Conservation (phyloP, 2,113 vertebrate species). For the Ptyas mucosa region DNA sequence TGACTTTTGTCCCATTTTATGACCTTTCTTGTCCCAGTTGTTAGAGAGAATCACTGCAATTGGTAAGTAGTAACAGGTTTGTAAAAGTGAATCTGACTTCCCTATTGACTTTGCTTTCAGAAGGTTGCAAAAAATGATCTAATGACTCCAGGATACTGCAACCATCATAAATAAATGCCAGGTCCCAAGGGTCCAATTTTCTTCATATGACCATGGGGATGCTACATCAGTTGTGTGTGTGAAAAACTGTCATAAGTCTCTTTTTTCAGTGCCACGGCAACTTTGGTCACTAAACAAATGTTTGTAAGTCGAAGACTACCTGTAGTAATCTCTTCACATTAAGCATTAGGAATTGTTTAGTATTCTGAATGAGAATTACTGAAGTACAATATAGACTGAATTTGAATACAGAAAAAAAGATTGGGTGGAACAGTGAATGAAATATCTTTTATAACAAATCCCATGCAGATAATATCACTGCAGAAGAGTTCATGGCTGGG, state of each 20-base stretch:
- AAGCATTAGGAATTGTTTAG: background rate
- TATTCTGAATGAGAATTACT: background rate
- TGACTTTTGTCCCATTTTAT: background rate
- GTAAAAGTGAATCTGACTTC: background rate
- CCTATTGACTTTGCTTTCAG: background rate
- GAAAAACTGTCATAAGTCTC: background rate
- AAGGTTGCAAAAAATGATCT: background rate
- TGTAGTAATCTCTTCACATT: background rate
- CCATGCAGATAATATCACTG: background rate
- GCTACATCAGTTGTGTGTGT: background rate
- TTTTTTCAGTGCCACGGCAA: background rate
- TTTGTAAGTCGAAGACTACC: background rate
- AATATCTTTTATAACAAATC: background rate
- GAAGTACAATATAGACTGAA: background rate
- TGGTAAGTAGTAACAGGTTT: background rate
- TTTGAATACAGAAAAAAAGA: background rate
- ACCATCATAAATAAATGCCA: background rate
- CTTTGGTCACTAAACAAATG: background rate
- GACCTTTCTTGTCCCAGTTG: background rate
- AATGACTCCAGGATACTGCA: background rate
- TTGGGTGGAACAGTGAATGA: background rate
- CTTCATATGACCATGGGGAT: background rate
- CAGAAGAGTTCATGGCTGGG: background rate
- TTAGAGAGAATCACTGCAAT: background rate
- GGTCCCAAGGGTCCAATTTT: background rate